Percentiles rank a stretch among this genome's conserved stretches.
Conservation (phyloP, 2,888 invertebrate species). For the Sceliomorpha sp. region DNA sequence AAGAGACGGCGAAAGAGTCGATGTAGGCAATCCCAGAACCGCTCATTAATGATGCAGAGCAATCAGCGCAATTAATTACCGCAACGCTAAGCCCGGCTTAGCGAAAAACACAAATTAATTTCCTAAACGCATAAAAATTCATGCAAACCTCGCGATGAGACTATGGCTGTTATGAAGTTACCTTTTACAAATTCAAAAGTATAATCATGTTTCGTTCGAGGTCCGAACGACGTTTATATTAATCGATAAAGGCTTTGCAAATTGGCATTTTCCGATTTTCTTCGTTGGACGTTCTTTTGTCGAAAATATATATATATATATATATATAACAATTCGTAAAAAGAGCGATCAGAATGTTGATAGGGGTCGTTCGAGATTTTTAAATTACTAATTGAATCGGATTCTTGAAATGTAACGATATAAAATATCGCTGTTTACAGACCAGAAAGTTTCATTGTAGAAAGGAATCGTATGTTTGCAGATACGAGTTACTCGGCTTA, state of each 20-base stretch:
- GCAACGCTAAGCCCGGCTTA: conserved; percentile 76
- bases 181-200: conserved; percentile 26
- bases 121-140: conserved; percentile 79
- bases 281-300: too few relatives aligned
- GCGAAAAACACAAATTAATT: conserved; percentile 79
- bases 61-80: conserved; percentile 81
- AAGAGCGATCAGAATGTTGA: too few relatives aligned
- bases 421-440: too few relatives aligned
- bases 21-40: conserved; percentile 70
- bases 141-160: conserved; percentile 56
- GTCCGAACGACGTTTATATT: conserved; percentile 7
- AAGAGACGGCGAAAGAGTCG: conserved; percentile 57
- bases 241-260: neutral
- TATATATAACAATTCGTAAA: too few relatives aligned
- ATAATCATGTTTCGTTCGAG: conserved; percentile 3
- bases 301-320: too few relatives aligned
- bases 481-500: conserved; percentile 93
- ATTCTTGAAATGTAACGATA: too few relatives aligned
- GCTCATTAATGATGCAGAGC: conserved; percentile 79
- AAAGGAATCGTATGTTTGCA: conserved; percentile 77
- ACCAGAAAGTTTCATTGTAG: too few relatives aligned
- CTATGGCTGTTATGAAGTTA: conserved; percentile 33
- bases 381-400: too few relatives aligned
- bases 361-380: too few relatives aligned
- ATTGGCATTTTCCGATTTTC: too few relatives aligned